Conservation (phyloP, 2,888 invertebrate genomes). For the Dioctria linearis region DNA sequence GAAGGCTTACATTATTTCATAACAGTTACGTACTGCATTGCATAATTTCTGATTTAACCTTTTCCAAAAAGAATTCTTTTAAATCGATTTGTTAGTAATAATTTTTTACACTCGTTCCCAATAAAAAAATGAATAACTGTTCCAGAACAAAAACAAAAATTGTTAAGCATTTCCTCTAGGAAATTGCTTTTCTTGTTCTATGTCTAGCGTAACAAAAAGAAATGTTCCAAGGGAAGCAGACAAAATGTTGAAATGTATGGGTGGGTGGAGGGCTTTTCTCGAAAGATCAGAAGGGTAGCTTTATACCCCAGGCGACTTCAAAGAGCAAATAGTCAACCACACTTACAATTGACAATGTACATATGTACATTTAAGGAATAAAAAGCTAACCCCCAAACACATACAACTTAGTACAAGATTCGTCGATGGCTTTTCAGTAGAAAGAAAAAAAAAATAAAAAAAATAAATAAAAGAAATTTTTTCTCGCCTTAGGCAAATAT, state of each 20-base stretch:
- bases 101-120: neutral
- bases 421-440: neutral
- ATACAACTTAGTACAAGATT: neutral
- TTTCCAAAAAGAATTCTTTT: too few relatives aligned
- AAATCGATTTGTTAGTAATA: too few relatives aligned
- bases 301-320: slow-evolving; percentile 12
- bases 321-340: slow-evolving; percentile 43
- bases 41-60: too few relatives aligned
- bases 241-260: neutral
- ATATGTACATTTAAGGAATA: slow-evolving; percentile 18
- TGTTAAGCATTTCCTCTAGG: slow-evolving; percentile 23
- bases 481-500: slow-evolving; percentile 29
- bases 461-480: neutral
- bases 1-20: too few relatives aligned
- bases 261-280: neutral
- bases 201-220: slow-evolving; percentile 37
- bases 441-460: neutral
- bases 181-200: slow-evolving; percentile 39
- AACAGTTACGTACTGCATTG: too few relatives aligned
- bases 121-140: slow-evolving; percentile 6
- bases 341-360: slow-evolving; percentile 35
- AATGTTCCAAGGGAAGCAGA: slow-evolving; percentile 35
- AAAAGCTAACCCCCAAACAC: neutral
- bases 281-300: slow-evolving; percentile 35
- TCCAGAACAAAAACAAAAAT: neutral